Percentiles rank a stretch among this genome's conserved stretches.
phyloP scores from a whole-genome alignment of 2,113 vertebrate genomes.

The Tragulus kanchil region DNA sequence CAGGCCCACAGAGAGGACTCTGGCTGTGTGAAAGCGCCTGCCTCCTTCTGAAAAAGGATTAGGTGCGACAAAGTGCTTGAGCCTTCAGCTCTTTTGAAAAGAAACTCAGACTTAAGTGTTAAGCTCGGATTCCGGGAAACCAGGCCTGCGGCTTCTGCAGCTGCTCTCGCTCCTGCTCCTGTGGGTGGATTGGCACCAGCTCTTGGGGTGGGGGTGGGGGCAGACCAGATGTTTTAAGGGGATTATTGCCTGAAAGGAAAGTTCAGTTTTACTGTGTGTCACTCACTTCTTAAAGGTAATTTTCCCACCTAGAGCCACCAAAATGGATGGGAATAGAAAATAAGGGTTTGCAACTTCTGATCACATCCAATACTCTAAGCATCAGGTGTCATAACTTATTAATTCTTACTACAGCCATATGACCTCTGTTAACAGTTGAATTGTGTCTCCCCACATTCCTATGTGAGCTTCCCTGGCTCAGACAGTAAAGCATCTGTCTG shows the following conservation, averaged over 20 bases:
- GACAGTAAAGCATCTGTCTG: too few relatives aligned
- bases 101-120: constrained; percentile 62
- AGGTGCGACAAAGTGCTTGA: constrained; percentile 55
- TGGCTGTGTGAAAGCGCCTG: constrained; percentile 40
- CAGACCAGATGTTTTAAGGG: constrained; percentile 49
- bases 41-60: constrained; percentile 69
- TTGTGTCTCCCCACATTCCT: not conserved
- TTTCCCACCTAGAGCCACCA: not conserved
- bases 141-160: not conserved
- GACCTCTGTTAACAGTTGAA: not conserved
- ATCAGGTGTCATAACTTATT: not conserved
- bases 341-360: not conserved
- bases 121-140: constrained; percentile 54
- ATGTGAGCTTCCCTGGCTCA: too few relatives aligned
- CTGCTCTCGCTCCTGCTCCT: not conserved
- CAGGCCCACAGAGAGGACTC: not conserved
- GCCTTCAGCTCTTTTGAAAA: constrained; percentile 65
- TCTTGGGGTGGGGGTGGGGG: not conserved
- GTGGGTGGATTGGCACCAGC: rapidly evolving
- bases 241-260: constrained; percentile 63
- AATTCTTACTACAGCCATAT: not conserved
- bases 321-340: not conserved
- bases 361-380: too few relatives aligned
- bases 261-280: constrained; percentile 7
- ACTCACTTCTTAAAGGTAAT: not conserved